Conservation (phyloP, 2,113 vertebrate species). For the Rana temporaria region DNA sequence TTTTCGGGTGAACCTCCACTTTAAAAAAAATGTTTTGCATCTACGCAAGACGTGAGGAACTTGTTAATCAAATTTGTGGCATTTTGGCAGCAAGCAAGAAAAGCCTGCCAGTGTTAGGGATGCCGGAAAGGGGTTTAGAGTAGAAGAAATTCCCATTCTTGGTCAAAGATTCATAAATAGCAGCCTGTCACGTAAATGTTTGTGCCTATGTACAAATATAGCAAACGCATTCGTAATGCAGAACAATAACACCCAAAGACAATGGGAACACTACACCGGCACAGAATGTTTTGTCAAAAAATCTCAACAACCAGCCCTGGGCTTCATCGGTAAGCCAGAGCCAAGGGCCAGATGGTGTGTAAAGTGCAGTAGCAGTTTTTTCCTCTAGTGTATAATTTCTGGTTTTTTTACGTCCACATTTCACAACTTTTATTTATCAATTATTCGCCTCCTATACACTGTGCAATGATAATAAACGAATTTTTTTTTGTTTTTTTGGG, state of each 20-base stretch:
- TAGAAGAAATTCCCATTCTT: conserved; percentile 17
- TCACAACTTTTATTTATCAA: too few species aligned
- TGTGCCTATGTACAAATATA: neutral
- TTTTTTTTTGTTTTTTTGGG: too few species aligned
- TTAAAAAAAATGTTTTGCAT: neutral
- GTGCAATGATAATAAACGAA: too few species aligned
- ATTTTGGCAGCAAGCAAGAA: conserved; percentile 13
- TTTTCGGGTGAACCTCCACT: too few species aligned
- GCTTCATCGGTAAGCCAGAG: too few species aligned
- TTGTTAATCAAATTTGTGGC: conserved; percentile 26
- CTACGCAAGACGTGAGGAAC: conserved; percentile 8
- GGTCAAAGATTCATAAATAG: neutral
- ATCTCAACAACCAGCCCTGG: neutral
- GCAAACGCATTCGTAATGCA: neutral
- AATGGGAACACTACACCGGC: neutral
- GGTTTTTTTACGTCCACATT: too few species aligned
- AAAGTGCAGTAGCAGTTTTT: too few species aligned
- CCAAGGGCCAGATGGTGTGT: too few species aligned
- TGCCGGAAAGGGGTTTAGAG: neutral
- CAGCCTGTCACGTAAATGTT: neutral
- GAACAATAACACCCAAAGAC: neutral
- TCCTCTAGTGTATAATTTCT: too few species aligned
- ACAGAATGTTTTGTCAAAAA: neutral
- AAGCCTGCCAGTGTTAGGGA: conserved; percentile 2
- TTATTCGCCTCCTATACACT: too few species aligned